phyloP scores from a whole-genome alignment of 1,140 invertebrate species.

The Drosophila lacteicornis region DNA sequence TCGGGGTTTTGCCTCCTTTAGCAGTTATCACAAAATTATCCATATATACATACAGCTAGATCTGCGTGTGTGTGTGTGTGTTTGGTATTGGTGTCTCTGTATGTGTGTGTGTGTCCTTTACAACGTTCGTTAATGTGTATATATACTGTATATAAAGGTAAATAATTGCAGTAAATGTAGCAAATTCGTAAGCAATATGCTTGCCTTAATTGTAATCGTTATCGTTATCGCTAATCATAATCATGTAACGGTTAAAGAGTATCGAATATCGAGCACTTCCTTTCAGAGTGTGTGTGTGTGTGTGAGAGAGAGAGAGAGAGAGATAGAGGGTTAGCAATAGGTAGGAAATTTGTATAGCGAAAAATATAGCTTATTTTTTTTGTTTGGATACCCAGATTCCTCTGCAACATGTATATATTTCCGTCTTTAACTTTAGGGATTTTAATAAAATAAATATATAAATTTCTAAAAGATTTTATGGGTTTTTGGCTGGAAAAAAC shows the following conservation, averaged over 20 bases:
- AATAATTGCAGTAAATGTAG: slow-evolving; percentile 82
- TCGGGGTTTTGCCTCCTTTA: slow-evolving; percentile 37
- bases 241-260: slow-evolving; percentile 45
- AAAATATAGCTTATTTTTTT: slow-evolving; percentile 18
- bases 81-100: slow-evolving; percentile 12
- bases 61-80: slow-evolving; percentile 33
- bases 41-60: slow-evolving; percentile 55
- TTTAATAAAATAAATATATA: neutral
- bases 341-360: slow-evolving; percentile 22
- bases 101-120: slow-evolving; percentile 22
- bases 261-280: slow-evolving; percentile 55
- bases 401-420: neutral
- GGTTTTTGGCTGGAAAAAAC: no score
- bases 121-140: slow-evolving; percentile 25
- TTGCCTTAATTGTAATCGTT: slow-evolving; percentile 62
- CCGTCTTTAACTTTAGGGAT: neutral
- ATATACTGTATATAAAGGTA: slow-evolving; percentile 66
- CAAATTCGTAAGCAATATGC: slow-evolving; percentile 80
- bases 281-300: slow-evolving; percentile 44
- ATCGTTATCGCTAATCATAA: slow-evolving; percentile 47
- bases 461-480: neutral
- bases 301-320: neutral
- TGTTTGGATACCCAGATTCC: neutral
- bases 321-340: slow-evolving; percentile 20
- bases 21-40: slow-evolving; percentile 79